Conservation (phyloP, 2,888 invertebrate species). For the Lasioglossum figueresi region DNA sequence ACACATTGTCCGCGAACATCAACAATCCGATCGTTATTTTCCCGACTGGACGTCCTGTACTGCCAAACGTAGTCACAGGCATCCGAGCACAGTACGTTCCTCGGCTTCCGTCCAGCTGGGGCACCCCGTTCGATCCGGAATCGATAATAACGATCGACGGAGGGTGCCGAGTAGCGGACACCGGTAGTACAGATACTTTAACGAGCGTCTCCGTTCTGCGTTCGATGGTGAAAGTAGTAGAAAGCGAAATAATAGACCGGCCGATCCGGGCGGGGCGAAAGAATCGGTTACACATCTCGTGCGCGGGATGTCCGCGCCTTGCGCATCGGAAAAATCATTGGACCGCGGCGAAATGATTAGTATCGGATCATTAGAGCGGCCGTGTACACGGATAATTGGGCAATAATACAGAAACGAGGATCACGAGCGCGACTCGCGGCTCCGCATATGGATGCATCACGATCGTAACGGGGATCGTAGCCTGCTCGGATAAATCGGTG, state of each 20-base stretch:
- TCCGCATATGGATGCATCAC: slow-evolving; percentile 64
- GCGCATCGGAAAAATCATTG: slow-evolving; percentile 25
- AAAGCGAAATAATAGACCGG: slow-evolving; percentile 62
- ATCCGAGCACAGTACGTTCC: neutral
- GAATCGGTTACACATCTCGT: slow-evolving; percentile 26
- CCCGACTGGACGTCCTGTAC: neutral
- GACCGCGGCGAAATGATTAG: slow-evolving; percentile 61
- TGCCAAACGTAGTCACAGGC: neutral
- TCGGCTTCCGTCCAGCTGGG: neutral
- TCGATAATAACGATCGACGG: slow-evolving; percentile 12
- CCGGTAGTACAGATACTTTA: slow-evolving; percentile 41
- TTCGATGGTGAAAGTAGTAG: slow-evolving; percentile 63
- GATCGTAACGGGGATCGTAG: slow-evolving; percentile 60
- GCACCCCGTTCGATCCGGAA: neutral
- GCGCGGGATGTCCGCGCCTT: slow-evolving; percentile 13
- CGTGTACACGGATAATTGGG: slow-evolving; percentile 68
- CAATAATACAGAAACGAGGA: slow-evolving; percentile 66
- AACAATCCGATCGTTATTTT: neutral
- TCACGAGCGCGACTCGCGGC: slow-evolving; percentile 61
- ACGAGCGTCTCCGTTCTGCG: slow-evolving; percentile 39
- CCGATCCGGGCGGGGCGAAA: slow-evolving; percentile 12
- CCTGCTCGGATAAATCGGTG: slow-evolving; percentile 46
- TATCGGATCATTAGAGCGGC: slow-evolving; percentile 64
- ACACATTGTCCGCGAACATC: neutral
- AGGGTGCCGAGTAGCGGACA: slow-evolving; percentile 6